Evolutionary conservation across 2,797 vertebrate genomes (phyloP).

Genomic region (Anolis apletophallus): DNA sequence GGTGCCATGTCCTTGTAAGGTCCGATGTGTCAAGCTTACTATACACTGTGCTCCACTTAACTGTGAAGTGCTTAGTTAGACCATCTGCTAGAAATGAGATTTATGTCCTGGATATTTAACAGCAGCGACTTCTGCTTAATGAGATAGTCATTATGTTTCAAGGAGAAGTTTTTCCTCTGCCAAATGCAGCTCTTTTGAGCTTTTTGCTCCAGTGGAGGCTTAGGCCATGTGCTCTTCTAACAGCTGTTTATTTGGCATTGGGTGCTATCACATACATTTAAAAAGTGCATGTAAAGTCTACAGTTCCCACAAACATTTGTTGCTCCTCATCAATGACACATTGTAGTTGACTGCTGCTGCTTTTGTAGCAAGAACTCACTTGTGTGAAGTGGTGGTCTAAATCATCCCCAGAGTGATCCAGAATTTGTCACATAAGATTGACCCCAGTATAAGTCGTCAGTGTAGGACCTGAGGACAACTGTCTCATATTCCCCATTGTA

Average conservation of each 20-base stretch:
- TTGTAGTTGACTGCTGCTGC: neutral
- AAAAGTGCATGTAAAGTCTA: neutral
- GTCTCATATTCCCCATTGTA: too few species aligned
- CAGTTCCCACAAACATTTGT: neutral
- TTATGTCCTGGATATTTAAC: constrained; percentile 55
- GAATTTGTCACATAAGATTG: too few species aligned
- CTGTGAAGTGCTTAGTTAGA: constrained; percentile 50
- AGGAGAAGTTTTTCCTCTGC: constrained; percentile 28
- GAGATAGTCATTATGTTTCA: constrained; percentile 46
- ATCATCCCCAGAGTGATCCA: too few species aligned
- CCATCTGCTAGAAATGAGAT: constrained; percentile 61
- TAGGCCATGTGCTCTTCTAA: constrained; percentile 32
- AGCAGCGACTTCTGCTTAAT: constrained; percentile 44
- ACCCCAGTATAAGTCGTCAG: too few species aligned
- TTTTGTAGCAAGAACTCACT: neutral
- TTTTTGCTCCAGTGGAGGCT: neutral
- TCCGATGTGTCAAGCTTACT: constrained; percentile 50
- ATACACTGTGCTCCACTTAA: constrained; percentile 16
- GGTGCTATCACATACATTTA: neutral
- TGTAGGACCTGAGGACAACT: too few species aligned
- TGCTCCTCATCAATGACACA: neutral
- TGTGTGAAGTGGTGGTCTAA: neutral
- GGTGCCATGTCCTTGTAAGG: constrained; percentile 73
- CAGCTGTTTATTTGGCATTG: constrained; percentile 15
- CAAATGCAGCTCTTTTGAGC: neutral